phyloP scores from a whole-genome alignment of 1,140 invertebrate genomes.

The Aphelinus atriplicis region DNA sequence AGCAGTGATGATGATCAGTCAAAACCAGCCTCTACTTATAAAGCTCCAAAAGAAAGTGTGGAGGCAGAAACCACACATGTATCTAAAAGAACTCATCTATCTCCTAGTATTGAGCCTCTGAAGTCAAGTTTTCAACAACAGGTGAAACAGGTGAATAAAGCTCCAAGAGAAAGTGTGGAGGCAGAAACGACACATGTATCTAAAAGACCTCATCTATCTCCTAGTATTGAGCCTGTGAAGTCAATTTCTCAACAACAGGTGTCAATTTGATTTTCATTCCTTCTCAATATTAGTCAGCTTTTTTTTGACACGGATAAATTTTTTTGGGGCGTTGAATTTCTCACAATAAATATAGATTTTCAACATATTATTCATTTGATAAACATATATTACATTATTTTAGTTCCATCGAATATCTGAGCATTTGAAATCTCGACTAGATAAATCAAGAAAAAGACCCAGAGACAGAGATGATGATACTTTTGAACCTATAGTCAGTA shows the following conservation, averaged over 20 bases:
- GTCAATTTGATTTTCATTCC: no score
- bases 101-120: not conserved
- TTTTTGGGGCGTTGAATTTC: no score
- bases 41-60: conserved; percentile 3
- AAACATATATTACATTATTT: no score
- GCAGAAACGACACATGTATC: conserved; percentile 4
- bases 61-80: conserved; percentile 11
- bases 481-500: conserved; percentile 41
- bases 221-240: conserved; percentile 4
- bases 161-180: conserved; percentile 1
- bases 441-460: conserved; percentile 59
- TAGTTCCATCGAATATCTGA: no score
- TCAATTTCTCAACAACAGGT: not conserved
- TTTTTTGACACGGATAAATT: no score
- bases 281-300: no score
- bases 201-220: conserved; percentile 19
- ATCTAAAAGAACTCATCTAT: conserved; percentile 19
- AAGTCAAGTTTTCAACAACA: not conserved
- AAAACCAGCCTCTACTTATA: conserved; percentile 40
- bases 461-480: conserved; percentile 61
- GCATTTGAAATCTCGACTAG: not conserved
- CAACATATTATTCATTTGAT: no score
- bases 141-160: not conserved
- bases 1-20: conserved; percentile 64
- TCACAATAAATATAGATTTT: no score